Evolutionary conservation across 2,888 invertebrate species (phyloP).

Genomic region (Acleris cristana): DNA sequence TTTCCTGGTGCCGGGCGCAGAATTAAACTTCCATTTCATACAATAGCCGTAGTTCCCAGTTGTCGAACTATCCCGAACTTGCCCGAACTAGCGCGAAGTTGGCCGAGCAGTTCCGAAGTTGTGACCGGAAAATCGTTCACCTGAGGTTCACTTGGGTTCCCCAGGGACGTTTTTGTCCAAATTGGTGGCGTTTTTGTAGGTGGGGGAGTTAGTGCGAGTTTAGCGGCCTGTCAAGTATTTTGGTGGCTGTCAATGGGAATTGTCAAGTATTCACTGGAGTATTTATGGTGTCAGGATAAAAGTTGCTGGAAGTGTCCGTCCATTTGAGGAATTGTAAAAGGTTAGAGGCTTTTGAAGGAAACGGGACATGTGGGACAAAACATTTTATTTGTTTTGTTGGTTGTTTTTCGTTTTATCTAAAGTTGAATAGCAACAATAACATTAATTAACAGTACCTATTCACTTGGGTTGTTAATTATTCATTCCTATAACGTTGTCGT

Average conservation of each 20-base stretch:
- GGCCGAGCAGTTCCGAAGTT: slow-evolving; percentile 22
- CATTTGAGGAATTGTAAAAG: background rate
- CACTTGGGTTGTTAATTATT: too few species aligned
- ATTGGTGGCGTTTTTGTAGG: slow-evolving; percentile 15
- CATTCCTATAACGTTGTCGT: too few species aligned
- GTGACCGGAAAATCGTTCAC: slow-evolving; percentile 17
- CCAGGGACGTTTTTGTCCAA: slow-evolving; percentile 28
- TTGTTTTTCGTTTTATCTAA: too few species aligned
- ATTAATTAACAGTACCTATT: too few species aligned
- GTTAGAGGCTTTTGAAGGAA: too few species aligned
- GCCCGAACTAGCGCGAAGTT: slow-evolving; percentile 22
- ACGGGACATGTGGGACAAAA: too few species aligned
- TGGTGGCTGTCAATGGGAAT: slow-evolving; percentile 1
- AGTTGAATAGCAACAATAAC: too few species aligned
- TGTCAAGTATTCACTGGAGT: slow-evolving; percentile 13
- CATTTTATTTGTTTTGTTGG: too few species aligned
- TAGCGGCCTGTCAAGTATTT: slow-evolving; percentile 12
- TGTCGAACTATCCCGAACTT: slow-evolving; percentile 31
- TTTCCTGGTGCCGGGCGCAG: slow-evolving; percentile 1
- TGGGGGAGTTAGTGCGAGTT: slow-evolving; percentile 13
- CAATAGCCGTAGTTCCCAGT: slow-evolving; percentile 22
- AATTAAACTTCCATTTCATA: slow-evolving; percentile 30
- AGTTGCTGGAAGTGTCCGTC: slow-evolving; percentile 1
- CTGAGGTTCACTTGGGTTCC: slow-evolving; percentile 19
- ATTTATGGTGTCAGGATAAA: slow-evolving; percentile 23